phyloP scores from a whole-genome alignment of 2,888 invertebrate species.

The Phymatocera aterrima region DNA sequence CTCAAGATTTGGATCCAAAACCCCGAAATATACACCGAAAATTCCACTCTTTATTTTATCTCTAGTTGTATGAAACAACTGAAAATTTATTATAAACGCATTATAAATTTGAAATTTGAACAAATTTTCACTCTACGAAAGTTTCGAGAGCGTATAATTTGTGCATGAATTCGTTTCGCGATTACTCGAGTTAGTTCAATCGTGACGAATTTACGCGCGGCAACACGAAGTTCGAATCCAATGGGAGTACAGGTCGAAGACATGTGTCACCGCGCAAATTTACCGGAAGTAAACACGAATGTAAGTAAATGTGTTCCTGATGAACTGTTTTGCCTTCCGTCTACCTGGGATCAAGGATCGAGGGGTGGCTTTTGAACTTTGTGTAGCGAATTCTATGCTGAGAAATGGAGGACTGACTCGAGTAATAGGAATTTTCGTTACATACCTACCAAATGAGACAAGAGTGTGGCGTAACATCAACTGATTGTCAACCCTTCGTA shows the following conservation, averaged over 20 bases:
- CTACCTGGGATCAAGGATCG: not conserved
- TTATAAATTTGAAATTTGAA: too few species aligned
- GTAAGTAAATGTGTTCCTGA: not conserved
- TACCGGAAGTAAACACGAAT: not conserved
- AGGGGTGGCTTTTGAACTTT: slow-evolving; percentile 7
- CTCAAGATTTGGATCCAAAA: not conserved
- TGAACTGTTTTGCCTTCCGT: not conserved
- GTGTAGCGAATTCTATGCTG: slow-evolving; percentile 1
- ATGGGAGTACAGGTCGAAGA: not conserved
- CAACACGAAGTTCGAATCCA: not conserved
- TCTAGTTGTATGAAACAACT: too few species aligned
- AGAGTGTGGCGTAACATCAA: slow-evolving; percentile 2
- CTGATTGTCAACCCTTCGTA: slow-evolving; percentile 4
- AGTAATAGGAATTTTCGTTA: slow-evolving; percentile 21
- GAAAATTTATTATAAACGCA: too few species aligned
- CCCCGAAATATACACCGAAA: not conserved
- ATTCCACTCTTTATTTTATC: too few species aligned
- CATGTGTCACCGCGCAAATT: not conserved
- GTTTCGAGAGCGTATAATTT: too few species aligned
- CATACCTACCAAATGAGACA: slow-evolving; percentile 26
- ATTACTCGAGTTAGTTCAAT: not conserved
- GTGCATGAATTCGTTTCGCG: not conserved
- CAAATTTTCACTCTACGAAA: too few species aligned
- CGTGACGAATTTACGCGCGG: not conserved
- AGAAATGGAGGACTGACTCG: slow-evolving; percentile 6